phyloP scores from a whole-genome alignment of 2,113 vertebrate genomes.

The Micronisus gabar region DNA sequence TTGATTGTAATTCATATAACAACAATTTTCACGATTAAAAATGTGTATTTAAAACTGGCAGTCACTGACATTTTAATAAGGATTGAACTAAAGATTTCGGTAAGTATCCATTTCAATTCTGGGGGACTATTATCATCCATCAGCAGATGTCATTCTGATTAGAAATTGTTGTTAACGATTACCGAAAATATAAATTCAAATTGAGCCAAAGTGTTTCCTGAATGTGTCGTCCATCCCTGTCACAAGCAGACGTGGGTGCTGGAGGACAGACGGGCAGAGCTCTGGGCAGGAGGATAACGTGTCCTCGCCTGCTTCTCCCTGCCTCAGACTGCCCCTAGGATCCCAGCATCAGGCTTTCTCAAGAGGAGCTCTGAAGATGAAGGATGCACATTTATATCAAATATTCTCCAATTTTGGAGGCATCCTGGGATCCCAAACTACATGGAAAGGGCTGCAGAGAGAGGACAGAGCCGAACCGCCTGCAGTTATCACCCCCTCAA shows the following conservation, averaged over 20 bases:
- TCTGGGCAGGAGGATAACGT: not conserved
- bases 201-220: not conserved
- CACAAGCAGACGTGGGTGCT: not conserved
- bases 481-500: accelerated
- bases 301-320: not conserved
- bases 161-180: not conserved
- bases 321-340: too few species aligned
- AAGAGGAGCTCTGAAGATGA: not conserved
- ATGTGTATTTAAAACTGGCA: not conserved
- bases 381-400: not conserved
- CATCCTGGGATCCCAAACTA: not conserved
- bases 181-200: not conserved
- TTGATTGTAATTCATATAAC: not conserved
- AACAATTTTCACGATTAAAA: not conserved
- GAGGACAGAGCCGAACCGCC: not conserved
- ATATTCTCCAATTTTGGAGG: not conserved
- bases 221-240: not conserved
- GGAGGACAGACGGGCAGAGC: not conserved
- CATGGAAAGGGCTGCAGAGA: not conserved
- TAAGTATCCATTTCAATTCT: not conserved
- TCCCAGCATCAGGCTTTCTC: not conserved
- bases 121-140: not conserved
- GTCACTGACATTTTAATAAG: not conserved
- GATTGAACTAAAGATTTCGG: not conserved
- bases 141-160: not conserved